phyloP scores from a whole-genome alignment of 2,888 invertebrate species.

The Microplitis manilae region DNA sequence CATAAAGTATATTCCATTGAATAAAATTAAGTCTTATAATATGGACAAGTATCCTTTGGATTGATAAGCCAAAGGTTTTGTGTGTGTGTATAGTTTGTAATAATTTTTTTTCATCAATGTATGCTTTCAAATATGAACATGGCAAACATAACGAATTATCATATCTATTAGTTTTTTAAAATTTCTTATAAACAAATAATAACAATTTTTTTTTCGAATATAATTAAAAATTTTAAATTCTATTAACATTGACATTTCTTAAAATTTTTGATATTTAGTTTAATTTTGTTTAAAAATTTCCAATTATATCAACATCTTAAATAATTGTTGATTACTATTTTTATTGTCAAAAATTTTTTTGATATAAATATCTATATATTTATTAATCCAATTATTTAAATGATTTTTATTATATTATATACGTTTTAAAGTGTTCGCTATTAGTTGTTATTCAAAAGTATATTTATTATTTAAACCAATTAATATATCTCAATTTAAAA shows the following conservation, averaged over 20 bases:
- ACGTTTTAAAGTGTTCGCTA: background rate
- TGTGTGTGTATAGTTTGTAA: slow-evolving; percentile 56
- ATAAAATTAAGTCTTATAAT: slow-evolving; percentile 71
- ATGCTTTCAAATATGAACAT: slow-evolving; percentile 53
- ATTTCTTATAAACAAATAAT: slow-evolving; percentile 41
- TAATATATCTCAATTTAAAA: background rate
- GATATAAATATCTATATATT: slow-evolving; percentile 13
- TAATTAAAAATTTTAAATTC: slow-evolving; percentile 20
- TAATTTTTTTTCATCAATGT: slow-evolving; percentile 53
- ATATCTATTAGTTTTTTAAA: slow-evolving; percentile 28
- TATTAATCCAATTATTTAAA: background rate
- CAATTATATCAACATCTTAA: slow-evolving; percentile 9
- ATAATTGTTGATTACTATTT: slow-evolving; percentile 1
- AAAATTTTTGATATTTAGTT: slow-evolving; percentile 12
- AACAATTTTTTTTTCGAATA: slow-evolving; percentile 26
- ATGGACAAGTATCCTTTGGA: slow-evolving; percentile 70
- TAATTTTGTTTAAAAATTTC: slow-evolving; percentile 24
- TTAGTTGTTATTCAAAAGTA: background rate
- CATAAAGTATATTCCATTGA: slow-evolving; percentile 64
- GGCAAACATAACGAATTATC: slow-evolving; percentile 27
- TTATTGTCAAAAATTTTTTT: slow-evolving; percentile 13
- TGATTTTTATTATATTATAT: background rate
- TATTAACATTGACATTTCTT: slow-evolving; percentile 1
- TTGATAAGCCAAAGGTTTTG: slow-evolving; percentile 65
- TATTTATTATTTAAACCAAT: background rate